phyloP scores from a whole-genome alignment of 2,797 vertebrate species.

The Megalops cyprinoides region DNA sequence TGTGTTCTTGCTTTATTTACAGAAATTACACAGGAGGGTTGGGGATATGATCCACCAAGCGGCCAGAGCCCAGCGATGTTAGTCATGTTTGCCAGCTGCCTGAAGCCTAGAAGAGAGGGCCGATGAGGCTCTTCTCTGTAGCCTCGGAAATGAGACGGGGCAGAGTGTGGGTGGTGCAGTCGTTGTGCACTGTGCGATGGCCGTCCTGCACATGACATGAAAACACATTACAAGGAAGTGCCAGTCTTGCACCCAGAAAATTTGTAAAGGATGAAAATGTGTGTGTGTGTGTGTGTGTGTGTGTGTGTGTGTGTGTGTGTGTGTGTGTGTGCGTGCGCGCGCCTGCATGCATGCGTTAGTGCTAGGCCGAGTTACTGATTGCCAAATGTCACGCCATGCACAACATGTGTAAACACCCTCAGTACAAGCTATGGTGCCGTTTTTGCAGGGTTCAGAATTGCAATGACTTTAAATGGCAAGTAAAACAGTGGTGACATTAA shows the following conservation, averaged over 20 bases:
- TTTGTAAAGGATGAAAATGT: too few species aligned
- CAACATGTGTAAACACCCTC: too few species aligned
- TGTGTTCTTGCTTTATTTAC: slow-evolving; percentile 8
- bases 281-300: too few species aligned
- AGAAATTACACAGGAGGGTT: slow-evolving; percentile 7
- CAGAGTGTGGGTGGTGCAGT: background rate
- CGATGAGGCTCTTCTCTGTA: background rate
- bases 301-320: too few species aligned
- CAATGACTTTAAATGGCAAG: background rate
- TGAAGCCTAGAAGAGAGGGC: slow-evolving; percentile 13
- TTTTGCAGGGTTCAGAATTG: background rate
- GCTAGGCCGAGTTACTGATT: too few species aligned
- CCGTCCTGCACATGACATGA: background rate
- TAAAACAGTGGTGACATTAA: background rate
- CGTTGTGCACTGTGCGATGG: background rate
- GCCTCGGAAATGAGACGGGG: background rate
- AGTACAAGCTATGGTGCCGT: background rate
- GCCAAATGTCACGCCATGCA: too few species aligned
- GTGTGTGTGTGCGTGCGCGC: too few species aligned
- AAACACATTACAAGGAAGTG: background rate
- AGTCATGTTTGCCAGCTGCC: background rate
- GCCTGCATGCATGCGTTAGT: too few species aligned
- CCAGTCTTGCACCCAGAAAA: too few species aligned
- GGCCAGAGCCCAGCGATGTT: background rate
- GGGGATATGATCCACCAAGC: slow-evolving; percentile 17